Evolutionary conservation across 2,888 invertebrate species (phyloP).

Genomic region (Cactoblastis cactorum): DNA sequence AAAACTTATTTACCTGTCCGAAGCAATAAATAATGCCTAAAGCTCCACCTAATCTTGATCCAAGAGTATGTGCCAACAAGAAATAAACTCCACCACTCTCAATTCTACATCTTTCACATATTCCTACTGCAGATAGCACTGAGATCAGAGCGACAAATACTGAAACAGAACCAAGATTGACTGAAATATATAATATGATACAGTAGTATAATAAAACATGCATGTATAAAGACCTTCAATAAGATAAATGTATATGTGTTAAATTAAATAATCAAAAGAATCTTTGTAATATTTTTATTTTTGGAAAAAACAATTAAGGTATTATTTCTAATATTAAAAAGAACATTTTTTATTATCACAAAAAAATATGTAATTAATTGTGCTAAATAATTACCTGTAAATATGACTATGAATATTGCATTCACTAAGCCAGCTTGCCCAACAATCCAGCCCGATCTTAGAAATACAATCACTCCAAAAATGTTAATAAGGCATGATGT

Average conservation of each 20-base stretch:
- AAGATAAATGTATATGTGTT: too few species aligned
- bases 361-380: too few species aligned
- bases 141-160: slow-evolving; percentile 94
- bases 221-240: too few species aligned
- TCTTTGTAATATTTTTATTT: too few species aligned
- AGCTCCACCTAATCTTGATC: slow-evolving; percentile 95
- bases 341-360: too few species aligned
- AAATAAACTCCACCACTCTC: slow-evolving; percentile 99
- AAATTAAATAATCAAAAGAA: too few species aligned
- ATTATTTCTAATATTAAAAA: too few species aligned
- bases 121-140: slow-evolving; percentile 96
- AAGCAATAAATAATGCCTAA: slow-evolving; percentile 96
- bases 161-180: slow-evolving; percentile 49
- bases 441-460: slow-evolving; percentile 98
- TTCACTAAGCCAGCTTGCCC: slow-evolving; percentile 91
- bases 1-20: slow-evolving; percentile 87
- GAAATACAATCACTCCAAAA: slow-evolving; percentile 97
- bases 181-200: too few species aligned
- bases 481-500: slow-evolving; percentile 98
- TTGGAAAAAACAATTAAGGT: too few species aligned
- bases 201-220: too few species aligned
- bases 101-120: slow-evolving; percentile 95
- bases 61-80: slow-evolving; percentile 94
- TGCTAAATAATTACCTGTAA: slow-evolving; percentile 80
- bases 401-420: slow-evolving; percentile 89